Evolutionary conservation across 2,113 vertebrate species (phyloP).

Genomic region (Aleadryas rufinucha): DNA sequence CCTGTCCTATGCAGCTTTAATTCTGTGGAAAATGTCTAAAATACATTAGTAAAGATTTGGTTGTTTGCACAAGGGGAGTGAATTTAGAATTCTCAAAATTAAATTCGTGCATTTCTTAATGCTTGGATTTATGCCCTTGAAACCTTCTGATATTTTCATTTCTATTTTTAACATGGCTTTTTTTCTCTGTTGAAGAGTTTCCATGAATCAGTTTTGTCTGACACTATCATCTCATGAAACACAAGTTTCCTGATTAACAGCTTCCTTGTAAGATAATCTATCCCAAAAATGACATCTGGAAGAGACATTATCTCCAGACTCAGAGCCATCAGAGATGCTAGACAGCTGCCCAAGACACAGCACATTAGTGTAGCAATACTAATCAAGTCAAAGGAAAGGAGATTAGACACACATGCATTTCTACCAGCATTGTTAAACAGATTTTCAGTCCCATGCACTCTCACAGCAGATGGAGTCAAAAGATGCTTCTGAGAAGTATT

Average conservation of each 20-base stretch:
- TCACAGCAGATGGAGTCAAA: background rate
- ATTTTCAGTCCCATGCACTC: background rate
- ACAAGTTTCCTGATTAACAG: background rate
- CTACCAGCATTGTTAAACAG: background rate
- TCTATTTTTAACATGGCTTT: background rate
- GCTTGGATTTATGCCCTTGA: background rate
- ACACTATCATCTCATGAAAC: background rate
- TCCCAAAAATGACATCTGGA: constrained; percentile 6
- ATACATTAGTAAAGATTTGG: background rate
- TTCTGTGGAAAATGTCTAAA: background rate
- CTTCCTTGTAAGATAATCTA: background rate
- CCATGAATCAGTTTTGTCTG: background rate
- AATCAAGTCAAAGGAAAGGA: constrained; percentile 2
- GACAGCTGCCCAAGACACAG: constrained; percentile 24
- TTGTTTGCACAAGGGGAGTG: background rate
- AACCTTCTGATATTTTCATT: background rate
- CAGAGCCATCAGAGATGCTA: background rate
- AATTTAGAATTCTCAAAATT: background rate
- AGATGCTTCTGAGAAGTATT: background rate
- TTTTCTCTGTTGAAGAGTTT: background rate
- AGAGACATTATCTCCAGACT: background rate
- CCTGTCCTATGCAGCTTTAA: background rate
- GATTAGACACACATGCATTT: background rate
- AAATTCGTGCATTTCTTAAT: background rate
- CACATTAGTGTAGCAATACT: background rate